Evolutionary conservation across 2,797 vertebrate genomes (phyloP).

Genomic region (Coreius guichenoti): DNA sequence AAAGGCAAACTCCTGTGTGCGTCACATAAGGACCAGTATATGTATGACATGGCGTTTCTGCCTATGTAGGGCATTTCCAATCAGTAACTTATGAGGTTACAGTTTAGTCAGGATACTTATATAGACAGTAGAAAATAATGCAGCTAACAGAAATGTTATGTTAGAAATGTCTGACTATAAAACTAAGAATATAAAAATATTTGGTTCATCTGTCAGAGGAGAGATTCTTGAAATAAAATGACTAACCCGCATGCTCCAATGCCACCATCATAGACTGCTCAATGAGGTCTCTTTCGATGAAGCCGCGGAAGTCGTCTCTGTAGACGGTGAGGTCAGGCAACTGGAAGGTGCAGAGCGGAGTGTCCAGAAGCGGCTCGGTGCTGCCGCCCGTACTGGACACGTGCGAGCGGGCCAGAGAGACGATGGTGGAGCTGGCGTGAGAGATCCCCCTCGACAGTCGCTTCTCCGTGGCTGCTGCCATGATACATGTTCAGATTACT

Average conservation of each 20-base stretch:
- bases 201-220: neutral
- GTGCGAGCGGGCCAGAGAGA: slow-evolving; percentile 93
- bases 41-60: neutral
- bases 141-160: neutral
- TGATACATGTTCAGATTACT: slow-evolving; percentile 37
- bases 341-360: slow-evolving; percentile 96
- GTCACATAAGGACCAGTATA: neutral
- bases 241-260: slow-evolving; percentile 91
- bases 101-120: slow-evolving; percentile 4
- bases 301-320: slow-evolving; percentile 91
- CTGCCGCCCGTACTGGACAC: slow-evolving; percentile 85
- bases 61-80: neutral
- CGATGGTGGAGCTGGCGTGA: slow-evolving; percentile 93
- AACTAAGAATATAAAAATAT: neutral
- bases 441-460: slow-evolving; percentile 93
- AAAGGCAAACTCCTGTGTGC: neutral
- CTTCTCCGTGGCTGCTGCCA: slow-evolving; percentile 81
- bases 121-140: neutral
- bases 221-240: slow-evolving; percentile 11
- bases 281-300: slow-evolving; percentile 95
- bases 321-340: slow-evolving; percentile 95
- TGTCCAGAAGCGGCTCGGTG: slow-evolving; percentile 87
- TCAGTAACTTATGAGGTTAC: slow-evolving; percentile 16
- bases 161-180: neutral
- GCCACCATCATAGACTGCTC: slow-evolving; percentile 98